Evolutionary conservation across 1,140 invertebrate genomes (phyloP).

Genomic region (Halyomorpha halys): DNA sequence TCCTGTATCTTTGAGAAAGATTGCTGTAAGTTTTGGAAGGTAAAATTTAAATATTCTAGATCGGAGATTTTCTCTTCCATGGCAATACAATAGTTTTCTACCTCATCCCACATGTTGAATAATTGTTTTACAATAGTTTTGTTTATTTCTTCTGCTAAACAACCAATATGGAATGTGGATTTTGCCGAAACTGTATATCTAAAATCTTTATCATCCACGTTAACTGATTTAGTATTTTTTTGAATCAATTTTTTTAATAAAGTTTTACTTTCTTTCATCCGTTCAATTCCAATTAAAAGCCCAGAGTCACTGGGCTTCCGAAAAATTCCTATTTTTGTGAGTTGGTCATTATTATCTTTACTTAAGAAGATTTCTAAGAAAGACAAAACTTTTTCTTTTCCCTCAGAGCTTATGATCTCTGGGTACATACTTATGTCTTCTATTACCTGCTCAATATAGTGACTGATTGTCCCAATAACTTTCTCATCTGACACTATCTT

Average conservation of each 20-base stretch:
- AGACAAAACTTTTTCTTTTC: background rate
- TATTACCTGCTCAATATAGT: background rate
- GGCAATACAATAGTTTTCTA: background rate
- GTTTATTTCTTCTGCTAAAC: constrained; percentile 9
- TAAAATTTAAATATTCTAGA: background rate
- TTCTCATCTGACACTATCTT: background rate
- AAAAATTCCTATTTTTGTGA: background rate
- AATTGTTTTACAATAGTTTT: background rate
- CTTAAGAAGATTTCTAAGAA: background rate
- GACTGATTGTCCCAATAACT: background rate
- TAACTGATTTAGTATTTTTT: background rate
- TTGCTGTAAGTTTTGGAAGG: background rate
- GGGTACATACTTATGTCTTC: background rate
- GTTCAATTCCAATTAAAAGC: background rate
- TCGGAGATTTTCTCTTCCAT: background rate
- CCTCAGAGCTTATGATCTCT: background rate
- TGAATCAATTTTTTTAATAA: background rate
- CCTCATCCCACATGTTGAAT: background rate
- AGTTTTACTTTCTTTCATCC: background rate
- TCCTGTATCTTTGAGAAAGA: too few relatives aligned
- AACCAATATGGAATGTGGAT: constrained; percentile 8
- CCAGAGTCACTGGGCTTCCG: background rate
- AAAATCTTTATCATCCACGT: constrained; percentile 13
- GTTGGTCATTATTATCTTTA: background rate
- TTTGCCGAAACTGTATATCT: constrained; percentile 24